These are phyloP conservation scores for Nephila pilipes DNA, from an alignment of 1,140 invertebrate genomes.

Conservation along the genomic window DNA sequence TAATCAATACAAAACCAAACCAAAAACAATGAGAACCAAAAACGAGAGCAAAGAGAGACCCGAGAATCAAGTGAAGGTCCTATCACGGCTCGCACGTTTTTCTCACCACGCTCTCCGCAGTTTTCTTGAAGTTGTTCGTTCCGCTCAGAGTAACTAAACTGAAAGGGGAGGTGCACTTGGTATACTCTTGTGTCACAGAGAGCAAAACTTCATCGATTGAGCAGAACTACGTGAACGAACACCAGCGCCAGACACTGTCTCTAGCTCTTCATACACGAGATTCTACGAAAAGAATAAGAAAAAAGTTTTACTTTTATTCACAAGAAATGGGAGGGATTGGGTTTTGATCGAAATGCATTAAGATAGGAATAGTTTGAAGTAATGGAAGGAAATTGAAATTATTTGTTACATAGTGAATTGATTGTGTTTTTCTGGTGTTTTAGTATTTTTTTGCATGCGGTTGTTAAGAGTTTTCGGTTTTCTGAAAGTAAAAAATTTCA, in stretches of 20 bases:
- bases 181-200: not conserved
- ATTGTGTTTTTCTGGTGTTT: no score
- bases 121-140: constrained; percentile 1
- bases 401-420: not conserved
- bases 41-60: not conserved
- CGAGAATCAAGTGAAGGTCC: not conserved
- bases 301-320: not conserved
- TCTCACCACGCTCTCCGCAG: not conserved
- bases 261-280: not conserved
- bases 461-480: no score
- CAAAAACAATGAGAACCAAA: not conserved
- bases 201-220: constrained; percentile 20
- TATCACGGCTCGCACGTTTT: constrained; percentile 7
- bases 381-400: not conserved
- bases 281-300: not conserved
- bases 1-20: not conserved
- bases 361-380: not conserved
- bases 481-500: no score
- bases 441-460: no score
- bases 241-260: constrained; percentile 2
- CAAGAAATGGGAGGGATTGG: not conserved
- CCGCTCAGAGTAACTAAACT: constrained; percentile 8
- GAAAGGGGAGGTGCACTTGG: not conserved
- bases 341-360: constrained; percentile 26
- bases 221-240: not conserved